Percentiles rank a stretch among this genome's conserved stretches.
Evolutionary conservation across 2,888 invertebrate genomes (phyloP).

Genomic region (Sminthurinus aureus): DNA sequence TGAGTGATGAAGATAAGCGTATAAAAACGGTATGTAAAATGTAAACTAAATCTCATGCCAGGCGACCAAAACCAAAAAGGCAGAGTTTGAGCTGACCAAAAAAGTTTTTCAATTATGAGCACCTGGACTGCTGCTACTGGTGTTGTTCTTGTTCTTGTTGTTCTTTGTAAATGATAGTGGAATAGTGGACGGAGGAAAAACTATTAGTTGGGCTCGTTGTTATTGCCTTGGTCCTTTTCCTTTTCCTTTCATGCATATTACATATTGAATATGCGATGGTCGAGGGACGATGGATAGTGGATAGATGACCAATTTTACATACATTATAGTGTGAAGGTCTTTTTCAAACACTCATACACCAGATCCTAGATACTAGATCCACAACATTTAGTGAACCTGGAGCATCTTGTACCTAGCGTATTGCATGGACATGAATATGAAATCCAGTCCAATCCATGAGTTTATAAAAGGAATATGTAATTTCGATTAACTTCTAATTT

Average conservation of each 20-base stretch:
- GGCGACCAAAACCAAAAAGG: conserved; percentile 27
- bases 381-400: not conserved
- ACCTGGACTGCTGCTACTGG: conserved; percentile 22
- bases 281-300: not conserved
- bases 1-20: not conserved
- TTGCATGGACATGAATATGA: too few species aligned
- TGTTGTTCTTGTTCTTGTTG: not conserved
- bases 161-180: not conserved
- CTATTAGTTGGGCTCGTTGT: not conserved
- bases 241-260: not conserved
- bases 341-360: not conserved
- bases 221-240: not conserved
- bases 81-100: not conserved
- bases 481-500: conserved; percentile 19
- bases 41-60: not conserved
- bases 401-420: not conserved
- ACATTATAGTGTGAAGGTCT: not conserved
- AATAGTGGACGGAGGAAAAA: not conserved
- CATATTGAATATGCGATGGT: not conserved
- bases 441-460: not conserved
- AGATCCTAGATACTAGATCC: not conserved
- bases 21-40: not conserved
- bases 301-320: not conserved
- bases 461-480: not conserved
- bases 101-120: conserved; percentile 33